A percentile compares a stretch with the other conserved stretches of the same genome.
These are phyloP conservation scores for Baryphthengus martii DNA, from an alignment of 2,113 vertebrate species.

Conservation along the genomic window DNA sequence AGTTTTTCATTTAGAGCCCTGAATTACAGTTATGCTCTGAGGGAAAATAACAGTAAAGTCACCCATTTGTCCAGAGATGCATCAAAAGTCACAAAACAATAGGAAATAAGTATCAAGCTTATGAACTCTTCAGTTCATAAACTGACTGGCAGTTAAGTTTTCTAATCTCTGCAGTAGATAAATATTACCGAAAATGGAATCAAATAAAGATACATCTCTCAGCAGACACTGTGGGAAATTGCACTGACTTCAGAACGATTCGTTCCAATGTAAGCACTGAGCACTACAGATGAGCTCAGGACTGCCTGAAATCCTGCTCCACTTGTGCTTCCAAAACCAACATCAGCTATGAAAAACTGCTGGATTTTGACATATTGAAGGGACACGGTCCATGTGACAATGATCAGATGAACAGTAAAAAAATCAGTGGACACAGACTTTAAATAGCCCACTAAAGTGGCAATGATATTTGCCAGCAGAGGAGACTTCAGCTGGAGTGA, in stretches of 20 bases:
- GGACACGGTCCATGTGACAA: rapidly evolving
- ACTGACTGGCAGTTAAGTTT: background rate
- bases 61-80: background rate
- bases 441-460: background rate
- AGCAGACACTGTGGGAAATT: background rate
- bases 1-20: background rate
- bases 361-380: background rate
- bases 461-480: background rate
- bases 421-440: background rate
- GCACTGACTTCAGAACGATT: background rate
- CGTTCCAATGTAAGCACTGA: background rate
- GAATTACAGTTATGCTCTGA: background rate
- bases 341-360: background rate
- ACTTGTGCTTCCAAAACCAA: background rate
- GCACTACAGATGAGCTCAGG: background rate
- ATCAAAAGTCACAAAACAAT: background rate
- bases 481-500: background rate
- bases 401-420: background rate
- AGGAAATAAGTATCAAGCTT: background rate
- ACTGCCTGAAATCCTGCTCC: background rate
- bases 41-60: background rate
- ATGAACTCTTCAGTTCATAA: background rate
- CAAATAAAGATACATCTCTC: background rate
- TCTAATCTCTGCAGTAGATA: background rate
- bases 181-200: background rate